Base-by-base conservation (phyloP, 2,888 invertebrate species). In the Thumatha senex region DNA sequence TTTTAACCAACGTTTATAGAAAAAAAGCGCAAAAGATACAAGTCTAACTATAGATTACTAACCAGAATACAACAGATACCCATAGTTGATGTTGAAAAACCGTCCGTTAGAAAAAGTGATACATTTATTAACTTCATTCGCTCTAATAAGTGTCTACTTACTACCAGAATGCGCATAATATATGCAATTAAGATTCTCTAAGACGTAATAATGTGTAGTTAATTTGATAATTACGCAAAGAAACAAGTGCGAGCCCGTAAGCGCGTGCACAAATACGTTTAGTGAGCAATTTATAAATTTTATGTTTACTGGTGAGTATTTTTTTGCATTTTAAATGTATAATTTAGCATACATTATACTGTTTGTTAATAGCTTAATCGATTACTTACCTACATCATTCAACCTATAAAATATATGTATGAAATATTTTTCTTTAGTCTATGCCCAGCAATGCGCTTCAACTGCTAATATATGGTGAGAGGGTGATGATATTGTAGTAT, bases 161-260 rank as follows among this genome's bases (percentile, higher is more conserved):
- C 40, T 40, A 36, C 18, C 10, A 50, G 40, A 41, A 50, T 51
- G 42, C 53, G 33, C 48, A 51, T 58, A 59, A 48, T 31, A 56
- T 40, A 38, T 31, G 39, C 56, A 60, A 62, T 66, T 64, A 55
- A 56, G 54, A 54, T 57, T 58, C 55, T 68, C 48, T 53, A 41
- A 61, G 58, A 54, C 48, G 57, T 59, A 61, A 56, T 58, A 48
- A 50, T 51, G 43, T 50, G 55, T 65, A 24, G 35, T 35, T 35
- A 60, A 60, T 65, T 65, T 61, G 56, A 55, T 63, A 58, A 66
- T 66, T 15, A 52, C 18, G 31, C 36, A 39, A 51, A 57, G 46
- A 55, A 54, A 51, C 46, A 39, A 45, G 48, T 40, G 35, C 15
- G 15, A 18, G 43, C 39, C 29, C 46, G 51, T 29, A 44, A 43